Percentiles rank a stretch among this genome's conserved stretches.
Evolutionary conservation across 2,888 invertebrate genomes (phyloP).

Genomic region (Drosophila mimica): DNA sequence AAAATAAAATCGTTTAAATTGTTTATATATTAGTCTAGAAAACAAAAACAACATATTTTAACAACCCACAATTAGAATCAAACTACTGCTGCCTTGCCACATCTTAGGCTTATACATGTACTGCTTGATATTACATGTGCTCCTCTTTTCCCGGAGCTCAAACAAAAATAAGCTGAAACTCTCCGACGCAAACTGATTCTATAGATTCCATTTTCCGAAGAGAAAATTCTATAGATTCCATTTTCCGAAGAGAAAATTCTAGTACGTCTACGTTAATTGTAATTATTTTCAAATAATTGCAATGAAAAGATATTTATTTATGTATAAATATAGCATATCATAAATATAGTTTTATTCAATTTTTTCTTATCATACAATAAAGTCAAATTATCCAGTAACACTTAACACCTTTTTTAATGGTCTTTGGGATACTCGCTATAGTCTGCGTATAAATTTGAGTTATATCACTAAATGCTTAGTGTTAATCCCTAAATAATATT

Average conservation of each 20-base stretch:
- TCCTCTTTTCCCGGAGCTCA: not conserved
- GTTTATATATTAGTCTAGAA: not conserved
- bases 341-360: not conserved
- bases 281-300: not conserved
- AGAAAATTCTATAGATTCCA: not conserved
- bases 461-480: not conserved
- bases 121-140: not conserved
- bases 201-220: not conserved
- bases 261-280: not conserved
- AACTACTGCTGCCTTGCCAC: not conserved
- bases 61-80: not conserved
- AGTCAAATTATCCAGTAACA: not conserved
- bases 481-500: not conserved
- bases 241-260: not conserved
- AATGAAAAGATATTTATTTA: not conserved
- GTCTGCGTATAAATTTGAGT: not conserved
- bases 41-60: not conserved
- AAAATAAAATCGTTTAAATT: not conserved
- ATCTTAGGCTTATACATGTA: not conserved
- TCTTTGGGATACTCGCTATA: not conserved
- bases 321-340: not conserved
- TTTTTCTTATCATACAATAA: slow-evolving; percentile 1
- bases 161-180: not conserved
- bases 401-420: not conserved
- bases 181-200: not conserved